Percentiles rank a stretch among this genome's conserved stretches.
Evolutionary conservation across 1,140 invertebrate species (phyloP).

Genomic region (Bradysia coprophila): DNA sequence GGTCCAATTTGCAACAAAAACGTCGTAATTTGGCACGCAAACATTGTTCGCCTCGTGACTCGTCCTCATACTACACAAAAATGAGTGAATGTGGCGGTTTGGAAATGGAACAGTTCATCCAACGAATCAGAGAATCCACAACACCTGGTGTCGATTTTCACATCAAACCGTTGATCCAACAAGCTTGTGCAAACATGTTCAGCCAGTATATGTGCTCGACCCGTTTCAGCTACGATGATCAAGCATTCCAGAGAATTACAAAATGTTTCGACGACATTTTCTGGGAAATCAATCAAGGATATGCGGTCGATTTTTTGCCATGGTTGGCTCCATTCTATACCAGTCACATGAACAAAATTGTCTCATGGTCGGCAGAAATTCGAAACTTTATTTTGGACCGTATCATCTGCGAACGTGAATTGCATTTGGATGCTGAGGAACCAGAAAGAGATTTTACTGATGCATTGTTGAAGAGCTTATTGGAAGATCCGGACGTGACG

Average conservation of each 20-base stretch:
- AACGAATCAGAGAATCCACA: slow-evolving; percentile 26
- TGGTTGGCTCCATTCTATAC: slow-evolving; percentile 55
- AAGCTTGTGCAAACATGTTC: slow-evolving; percentile 68
- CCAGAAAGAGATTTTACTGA: slow-evolving; percentile 53
- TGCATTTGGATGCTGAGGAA: slow-evolving; percentile 30
- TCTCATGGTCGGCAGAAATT: slow-evolving; percentile 45
- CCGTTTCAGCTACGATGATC: slow-evolving; percentile 45
- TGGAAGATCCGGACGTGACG: slow-evolving; percentile 35
- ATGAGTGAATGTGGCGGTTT: slow-evolving; percentile 41
- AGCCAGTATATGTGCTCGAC: slow-evolving; percentile 64
- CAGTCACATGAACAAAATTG: slow-evolving; percentile 45
- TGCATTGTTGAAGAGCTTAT: slow-evolving; percentile 44
- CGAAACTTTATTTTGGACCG: slow-evolving; percentile 52
- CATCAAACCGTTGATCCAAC: slow-evolving; percentile 42
- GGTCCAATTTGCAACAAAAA: slow-evolving; percentile 61
- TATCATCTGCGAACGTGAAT: slow-evolving; percentile 43
- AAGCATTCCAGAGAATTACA: slow-evolving; percentile 42
- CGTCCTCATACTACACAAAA: slow-evolving; percentile 44
- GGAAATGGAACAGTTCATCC: slow-evolving; percentile 37
- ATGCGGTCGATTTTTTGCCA: slow-evolving; percentile 74
- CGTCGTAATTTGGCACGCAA: slow-evolving; percentile 55
- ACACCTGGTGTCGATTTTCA: slow-evolving; percentile 20
- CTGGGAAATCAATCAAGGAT: slow-evolving; percentile 78
- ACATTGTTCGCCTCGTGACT: slow-evolving; percentile 56
- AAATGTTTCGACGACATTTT: slow-evolving; percentile 69